Conservation (phyloP, 2,888 invertebrate species). For the Epinotia ramella region DNA sequence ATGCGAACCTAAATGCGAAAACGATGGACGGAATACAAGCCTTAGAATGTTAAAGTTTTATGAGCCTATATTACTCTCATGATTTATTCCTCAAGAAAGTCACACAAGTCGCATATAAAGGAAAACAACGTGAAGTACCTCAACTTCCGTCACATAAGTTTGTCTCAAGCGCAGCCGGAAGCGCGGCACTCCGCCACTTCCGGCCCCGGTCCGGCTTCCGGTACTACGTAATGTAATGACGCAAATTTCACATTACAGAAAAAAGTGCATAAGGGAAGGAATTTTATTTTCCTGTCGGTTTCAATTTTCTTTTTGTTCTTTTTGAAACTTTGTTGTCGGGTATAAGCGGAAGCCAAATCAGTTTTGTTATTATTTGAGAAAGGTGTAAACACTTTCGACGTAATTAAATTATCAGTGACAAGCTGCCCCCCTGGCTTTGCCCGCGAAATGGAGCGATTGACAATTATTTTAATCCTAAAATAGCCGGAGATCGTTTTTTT, state of each 20-base stretch:
- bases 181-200: conserved; percentile 73
- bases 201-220: conserved; percentile 79
- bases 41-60: too few relatives aligned
- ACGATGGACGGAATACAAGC: not conserved
- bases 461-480: too few relatives aligned
- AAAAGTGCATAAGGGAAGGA: conserved; percentile 1
- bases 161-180: conserved; percentile 55
- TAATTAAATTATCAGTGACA: too few relatives aligned
- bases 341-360: too few relatives aligned
- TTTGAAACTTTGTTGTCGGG: not conserved
- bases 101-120: conserved; percentile 19
- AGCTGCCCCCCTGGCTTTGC: too few relatives aligned
- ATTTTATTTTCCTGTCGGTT: not conserved
- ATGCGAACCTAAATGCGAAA: not conserved
- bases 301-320: not conserved
- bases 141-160: conserved; percentile 31
- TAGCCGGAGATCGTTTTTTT: too few relatives aligned
- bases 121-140: conserved; percentile 21
- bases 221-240: conserved; percentile 53
- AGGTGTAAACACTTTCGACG: too few relatives aligned
- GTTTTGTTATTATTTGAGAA: too few relatives aligned
- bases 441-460: too few relatives aligned
- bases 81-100: not conserved
- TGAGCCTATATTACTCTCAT: not conserved
- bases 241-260: conserved; percentile 6